Percentiles rank a stretch among this genome's conserved stretches.
phyloP scores from a whole-genome alignment of 2,113 vertebrate genomes.

The Hypocryptadius cinnamomeus region DNA sequence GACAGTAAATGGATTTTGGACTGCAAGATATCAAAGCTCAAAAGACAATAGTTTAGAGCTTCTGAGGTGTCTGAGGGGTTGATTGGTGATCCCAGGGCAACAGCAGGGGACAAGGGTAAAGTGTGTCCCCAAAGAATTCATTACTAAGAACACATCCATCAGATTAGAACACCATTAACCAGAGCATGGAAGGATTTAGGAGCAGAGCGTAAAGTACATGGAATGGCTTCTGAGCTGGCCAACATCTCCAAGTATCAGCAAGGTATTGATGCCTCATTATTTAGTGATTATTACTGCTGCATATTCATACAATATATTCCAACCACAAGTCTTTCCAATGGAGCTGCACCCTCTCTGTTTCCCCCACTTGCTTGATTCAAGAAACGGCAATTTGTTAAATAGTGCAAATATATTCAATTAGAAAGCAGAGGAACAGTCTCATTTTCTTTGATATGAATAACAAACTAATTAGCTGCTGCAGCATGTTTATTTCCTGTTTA shows the following conservation, averaged over 20 bases:
- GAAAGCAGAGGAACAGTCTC: constrained; percentile 4
- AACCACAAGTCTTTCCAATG: background rate
- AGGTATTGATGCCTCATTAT: background rate
- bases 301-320: background rate
- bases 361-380: background rate
- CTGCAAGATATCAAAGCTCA: background rate
- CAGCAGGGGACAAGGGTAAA: background rate
- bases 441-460: constrained; percentile 54
- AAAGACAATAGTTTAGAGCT: background rate
- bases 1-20: constrained; percentile 6
- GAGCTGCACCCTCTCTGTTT: background rate
- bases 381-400: background rate
- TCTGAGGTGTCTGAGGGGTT: background rate
- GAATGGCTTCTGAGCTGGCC: background rate
- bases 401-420: background rate
- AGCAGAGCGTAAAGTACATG: background rate
- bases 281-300: background rate
- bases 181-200: background rate
- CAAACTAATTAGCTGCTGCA: constrained; percentile 66
- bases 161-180: background rate
- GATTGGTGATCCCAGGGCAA: background rate
- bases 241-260: background rate
- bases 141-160: background rate
- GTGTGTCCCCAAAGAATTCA: background rate
- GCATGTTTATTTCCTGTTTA: constrained; percentile 70